Evolutionary conservation across 1,140 invertebrate species (phyloP).

Genomic region (Ganaspis sp.): DNA sequence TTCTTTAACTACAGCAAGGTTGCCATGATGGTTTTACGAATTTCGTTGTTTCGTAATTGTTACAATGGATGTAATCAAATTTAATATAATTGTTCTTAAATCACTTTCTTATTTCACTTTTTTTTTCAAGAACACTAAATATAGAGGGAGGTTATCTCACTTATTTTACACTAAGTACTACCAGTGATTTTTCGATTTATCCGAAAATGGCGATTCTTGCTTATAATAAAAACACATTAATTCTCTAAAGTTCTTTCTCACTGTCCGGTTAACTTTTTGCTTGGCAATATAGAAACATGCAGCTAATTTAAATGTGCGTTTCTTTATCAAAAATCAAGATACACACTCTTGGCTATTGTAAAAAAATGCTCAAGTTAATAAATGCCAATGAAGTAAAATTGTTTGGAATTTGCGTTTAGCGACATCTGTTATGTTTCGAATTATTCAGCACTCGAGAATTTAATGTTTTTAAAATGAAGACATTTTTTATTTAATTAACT

Average conservation of each 20-base stretch:
- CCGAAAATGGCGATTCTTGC: not conserved
- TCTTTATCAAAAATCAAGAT: not conserved
- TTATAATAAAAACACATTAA: not conserved
- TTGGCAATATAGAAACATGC: not conserved
- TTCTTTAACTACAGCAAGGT: constrained; percentile 59
- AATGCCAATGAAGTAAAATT: not conserved
- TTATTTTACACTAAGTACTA: not conserved
- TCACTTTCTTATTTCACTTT: constrained; percentile 37
- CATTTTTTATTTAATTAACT: too few species aligned
- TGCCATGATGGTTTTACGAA: constrained; percentile 66
- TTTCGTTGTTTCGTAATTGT: constrained; percentile 51
- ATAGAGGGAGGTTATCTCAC: constrained; percentile 42
- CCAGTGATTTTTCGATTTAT: not conserved
- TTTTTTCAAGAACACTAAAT: constrained; percentile 46
- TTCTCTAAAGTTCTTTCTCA: not conserved
- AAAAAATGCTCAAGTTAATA: not conserved
- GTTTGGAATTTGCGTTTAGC: not conserved
- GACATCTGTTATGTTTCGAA: not conserved
- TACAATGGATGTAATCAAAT: constrained; percentile 30
- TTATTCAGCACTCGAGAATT: too few species aligned
- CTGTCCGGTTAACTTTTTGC: not conserved
- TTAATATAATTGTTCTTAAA: constrained; percentile 50
- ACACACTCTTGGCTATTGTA: not conserved
- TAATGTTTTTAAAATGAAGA: too few species aligned
- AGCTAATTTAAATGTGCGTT: not conserved